phyloP scores from a whole-genome alignment of 2,888 invertebrate species.

The Spilosoma lubricipeda region DNA sequence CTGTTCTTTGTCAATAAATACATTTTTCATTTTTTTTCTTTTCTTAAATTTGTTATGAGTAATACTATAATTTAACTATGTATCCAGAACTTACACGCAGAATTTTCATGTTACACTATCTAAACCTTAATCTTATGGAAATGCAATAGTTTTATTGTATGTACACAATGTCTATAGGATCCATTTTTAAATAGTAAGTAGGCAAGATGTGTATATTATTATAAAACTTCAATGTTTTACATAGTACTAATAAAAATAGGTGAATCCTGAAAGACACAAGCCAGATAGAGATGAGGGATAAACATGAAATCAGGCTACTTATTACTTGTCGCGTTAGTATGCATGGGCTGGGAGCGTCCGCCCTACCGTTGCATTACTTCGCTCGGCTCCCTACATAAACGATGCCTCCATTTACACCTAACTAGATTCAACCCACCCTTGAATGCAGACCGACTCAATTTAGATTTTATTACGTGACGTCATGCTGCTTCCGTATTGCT shows the following conservation, averaged over 20 bases:
- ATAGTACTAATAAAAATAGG: slow-evolving; percentile 24
- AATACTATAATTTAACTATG: not conserved
- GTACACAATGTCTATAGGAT: not conserved
- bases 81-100: not conserved
- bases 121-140: not conserved
- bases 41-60: no score
- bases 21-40: no score
- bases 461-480: slow-evolving; percentile 62
- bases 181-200: not conserved
- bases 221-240: not conserved
- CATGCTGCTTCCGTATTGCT: slow-evolving; percentile 30
- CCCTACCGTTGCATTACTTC: slow-evolving; percentile 69
- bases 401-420: slow-evolving; percentile 74
- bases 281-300: slow-evolving; percentile 59
- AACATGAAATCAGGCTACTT: slow-evolving; percentile 79
- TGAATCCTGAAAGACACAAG: slow-evolving; percentile 20
- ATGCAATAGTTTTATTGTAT: not conserved
- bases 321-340: slow-evolving; percentile 82
- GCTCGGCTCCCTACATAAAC: slow-evolving; percentile 70
- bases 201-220: not conserved
- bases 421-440: slow-evolving; percentile 62
- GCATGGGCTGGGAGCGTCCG: slow-evolving; percentile 82
- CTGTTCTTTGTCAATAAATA: no score
- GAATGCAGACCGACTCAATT: slow-evolving; percentile 66
- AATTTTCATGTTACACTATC: not conserved